Evolutionary conservation across 2,888 invertebrate genomes (phyloP).

Genomic region (Cistogaster globosa): DNA sequence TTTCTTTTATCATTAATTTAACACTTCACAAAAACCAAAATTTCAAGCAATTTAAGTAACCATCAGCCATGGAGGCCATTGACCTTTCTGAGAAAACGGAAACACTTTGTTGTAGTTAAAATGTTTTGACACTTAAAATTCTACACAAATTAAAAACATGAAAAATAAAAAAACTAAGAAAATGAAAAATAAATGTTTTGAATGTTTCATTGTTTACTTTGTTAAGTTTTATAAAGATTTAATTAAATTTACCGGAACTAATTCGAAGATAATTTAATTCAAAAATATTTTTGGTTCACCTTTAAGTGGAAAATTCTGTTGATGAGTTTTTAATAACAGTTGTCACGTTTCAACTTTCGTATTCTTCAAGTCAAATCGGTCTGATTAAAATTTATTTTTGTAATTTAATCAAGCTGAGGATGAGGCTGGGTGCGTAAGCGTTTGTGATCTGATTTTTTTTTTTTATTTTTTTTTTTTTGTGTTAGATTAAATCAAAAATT

Average conservation of each 20-base stretch:
- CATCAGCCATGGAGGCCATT: conserved; percentile 27
- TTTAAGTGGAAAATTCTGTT: conserved; percentile 18
- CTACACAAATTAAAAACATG: not conserved
- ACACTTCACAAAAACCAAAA: not conserved
- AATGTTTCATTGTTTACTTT: not conserved
- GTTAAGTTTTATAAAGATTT: conserved; percentile 6
- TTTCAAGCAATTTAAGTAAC: not conserved
- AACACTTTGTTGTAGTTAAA: conserved; percentile 42
- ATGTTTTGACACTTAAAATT: conserved; percentile 27
- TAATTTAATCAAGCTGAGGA: no score
- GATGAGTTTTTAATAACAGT: conserved; percentile 53
- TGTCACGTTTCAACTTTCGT: not conserved
- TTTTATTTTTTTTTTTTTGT: no score
- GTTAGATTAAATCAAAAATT: no score
- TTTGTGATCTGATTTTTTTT: no score
- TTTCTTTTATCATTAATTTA: no score
- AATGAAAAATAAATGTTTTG: not conserved
- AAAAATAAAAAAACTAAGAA: not conserved
- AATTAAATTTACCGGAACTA: conserved; percentile 60
- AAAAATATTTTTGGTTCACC: not conserved
- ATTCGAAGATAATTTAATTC: conserved; percentile 34
- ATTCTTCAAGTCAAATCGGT: not conserved
- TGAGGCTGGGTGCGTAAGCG: no score
- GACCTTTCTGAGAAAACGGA: conserved; percentile 59
- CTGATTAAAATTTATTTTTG: no score